These are phyloP conservation scores for Syngnathoides biaculeatus DNA, from an alignment of 2,113 vertebrate genomes.

Conservation along the genomic window DNA sequence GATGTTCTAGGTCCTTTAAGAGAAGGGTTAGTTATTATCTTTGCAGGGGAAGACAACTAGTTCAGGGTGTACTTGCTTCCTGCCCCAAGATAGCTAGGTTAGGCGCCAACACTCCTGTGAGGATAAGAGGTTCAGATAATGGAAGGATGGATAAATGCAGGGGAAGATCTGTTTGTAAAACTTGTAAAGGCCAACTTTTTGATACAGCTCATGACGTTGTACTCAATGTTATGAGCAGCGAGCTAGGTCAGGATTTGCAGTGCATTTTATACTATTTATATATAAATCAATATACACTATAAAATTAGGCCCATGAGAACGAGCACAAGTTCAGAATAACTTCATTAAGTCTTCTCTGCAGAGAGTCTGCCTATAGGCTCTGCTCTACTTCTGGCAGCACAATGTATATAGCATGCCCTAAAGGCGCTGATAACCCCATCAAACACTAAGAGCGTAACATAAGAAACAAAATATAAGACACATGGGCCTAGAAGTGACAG, in stretches of 20 bases:
- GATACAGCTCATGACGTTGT: background rate
- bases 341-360: constrained; percentile 52
- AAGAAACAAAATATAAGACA: constrained; percentile 13
- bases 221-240: background rate
- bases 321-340: constrained; percentile 40
- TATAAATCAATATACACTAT: background rate
- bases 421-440: constrained; percentile 12
- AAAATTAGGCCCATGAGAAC: constrained; percentile 39
- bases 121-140: no score
- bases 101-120: no score
- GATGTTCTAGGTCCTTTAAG: no score
- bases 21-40: no score
- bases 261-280: background rate
- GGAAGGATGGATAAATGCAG: no score
- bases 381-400: constrained; percentile 58
- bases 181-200: background rate
- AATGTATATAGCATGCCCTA: constrained; percentile 63
- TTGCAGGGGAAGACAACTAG: background rate
- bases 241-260: background rate
- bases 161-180: background rate
- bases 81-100: no score
- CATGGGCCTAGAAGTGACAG: background rate
- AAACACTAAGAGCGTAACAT: constrained; percentile 8
- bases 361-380: constrained; percentile 59
- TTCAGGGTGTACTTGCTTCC: no score